These are phyloP conservation scores for Contarinia nasturtii DNA, from an alignment of 1,140 invertebrate genomes.

Conservation along the genomic window DNA sequence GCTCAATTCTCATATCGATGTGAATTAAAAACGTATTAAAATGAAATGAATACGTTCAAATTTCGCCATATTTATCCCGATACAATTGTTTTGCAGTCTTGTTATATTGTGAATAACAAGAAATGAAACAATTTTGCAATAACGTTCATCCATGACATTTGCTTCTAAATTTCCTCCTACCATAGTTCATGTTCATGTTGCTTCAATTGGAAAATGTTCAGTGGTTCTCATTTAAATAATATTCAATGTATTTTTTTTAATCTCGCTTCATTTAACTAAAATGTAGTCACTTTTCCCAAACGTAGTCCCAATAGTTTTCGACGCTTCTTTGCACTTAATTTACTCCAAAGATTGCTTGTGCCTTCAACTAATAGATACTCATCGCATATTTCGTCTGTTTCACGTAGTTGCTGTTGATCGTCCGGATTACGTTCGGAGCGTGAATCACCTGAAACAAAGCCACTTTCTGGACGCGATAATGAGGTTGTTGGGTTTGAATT, in stretches of 20 bases:
- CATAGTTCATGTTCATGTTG: not conserved
- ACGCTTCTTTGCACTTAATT: conserved; percentile 44
- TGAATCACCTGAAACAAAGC: conserved; percentile 41
- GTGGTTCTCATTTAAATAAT: not conserved
- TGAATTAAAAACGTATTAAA: too few relatives aligned
- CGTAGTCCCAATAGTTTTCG: conserved; percentile 38
- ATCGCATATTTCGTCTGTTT: conserved; percentile 25
- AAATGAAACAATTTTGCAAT: too few relatives aligned
- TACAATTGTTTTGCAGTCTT: too few relatives aligned
- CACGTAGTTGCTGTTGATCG: conserved; percentile 26
- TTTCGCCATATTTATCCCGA: too few relatives aligned
- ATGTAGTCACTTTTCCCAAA: conserved; percentile 41
- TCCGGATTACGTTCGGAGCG: conserved; percentile 18
- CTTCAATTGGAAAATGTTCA: not conserved
- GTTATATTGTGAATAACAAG: too few relatives aligned
- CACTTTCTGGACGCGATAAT: conserved; percentile 46
- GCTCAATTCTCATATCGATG: too few relatives aligned
- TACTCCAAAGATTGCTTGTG: conserved; percentile 34
- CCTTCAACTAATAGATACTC: conserved; percentile 31
- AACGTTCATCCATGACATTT: too few relatives aligned
- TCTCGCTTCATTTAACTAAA: conserved; percentile 20
- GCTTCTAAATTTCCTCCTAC: not conserved
- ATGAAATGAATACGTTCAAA: too few relatives aligned
- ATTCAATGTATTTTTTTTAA: too few relatives aligned
- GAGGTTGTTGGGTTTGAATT: conserved; percentile 32